Evolutionary conservation across 2,113 vertebrate species (phyloP).

Genomic region (Actinemys pallida): DNA sequence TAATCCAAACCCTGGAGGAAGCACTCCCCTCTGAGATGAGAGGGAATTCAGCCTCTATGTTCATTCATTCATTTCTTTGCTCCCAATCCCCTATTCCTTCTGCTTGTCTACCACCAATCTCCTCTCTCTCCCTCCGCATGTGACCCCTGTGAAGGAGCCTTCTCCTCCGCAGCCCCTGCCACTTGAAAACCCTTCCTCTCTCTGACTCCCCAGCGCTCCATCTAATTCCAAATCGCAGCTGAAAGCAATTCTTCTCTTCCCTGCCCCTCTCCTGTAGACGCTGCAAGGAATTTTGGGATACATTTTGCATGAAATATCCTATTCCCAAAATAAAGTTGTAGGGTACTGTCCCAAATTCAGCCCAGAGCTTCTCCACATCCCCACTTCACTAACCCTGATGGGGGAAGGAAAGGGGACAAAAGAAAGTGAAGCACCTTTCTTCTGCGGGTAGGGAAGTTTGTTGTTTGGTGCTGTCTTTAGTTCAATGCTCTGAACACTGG

Average conservation of each 20-base stretch:
- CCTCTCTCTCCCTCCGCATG: not conserved
- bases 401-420: not conserved
- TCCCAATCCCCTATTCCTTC: not conserved
- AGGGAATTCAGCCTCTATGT: not conserved
- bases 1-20: not conserved
- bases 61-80: not conserved
- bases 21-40: not conserved
- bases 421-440: not conserved
- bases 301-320: not conserved
- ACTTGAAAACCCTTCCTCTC: not conserved
- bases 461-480: not conserved
- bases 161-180: not conserved
- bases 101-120: not conserved
- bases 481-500: not conserved
- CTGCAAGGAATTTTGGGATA: not conserved
- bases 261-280: not conserved
- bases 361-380: not conserved
- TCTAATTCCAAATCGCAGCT: not conserved
- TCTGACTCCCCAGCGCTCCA: rapidly evolving
- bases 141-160: rapidly evolving
- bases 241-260: not conserved
- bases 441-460: not conserved
- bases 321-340: not conserved
- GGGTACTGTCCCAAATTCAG: not conserved
- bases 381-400: not conserved